Percentiles rank a stretch among this genome's conserved stretches.
phyloP scores from a whole-genome alignment of 1,140 invertebrate genomes.

The Diploscapter pachys region DNA sequence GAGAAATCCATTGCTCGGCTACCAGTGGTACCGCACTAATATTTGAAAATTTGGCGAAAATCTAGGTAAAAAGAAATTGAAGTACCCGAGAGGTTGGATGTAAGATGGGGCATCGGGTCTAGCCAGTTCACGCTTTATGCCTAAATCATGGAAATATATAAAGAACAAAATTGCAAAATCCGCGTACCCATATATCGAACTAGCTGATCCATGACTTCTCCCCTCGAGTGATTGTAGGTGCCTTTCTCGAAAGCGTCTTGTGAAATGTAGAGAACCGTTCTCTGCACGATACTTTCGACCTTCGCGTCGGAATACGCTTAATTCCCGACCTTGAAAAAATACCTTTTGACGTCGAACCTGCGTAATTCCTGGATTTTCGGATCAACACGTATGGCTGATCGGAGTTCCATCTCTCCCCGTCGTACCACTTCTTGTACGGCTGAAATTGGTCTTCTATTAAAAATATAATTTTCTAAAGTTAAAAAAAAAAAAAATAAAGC shows the following conservation, averaged over 20 bases:
- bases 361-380: conserved; percentile 53
- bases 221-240: conserved; percentile 45
- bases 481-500: conserved; percentile 17
- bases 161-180: not conserved
- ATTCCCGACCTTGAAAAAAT: not conserved
- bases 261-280: conserved; percentile 50
- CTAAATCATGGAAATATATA: conserved; percentile 5
- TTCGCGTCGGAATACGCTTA: conserved; percentile 53
- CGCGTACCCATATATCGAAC: conserved; percentile 47
- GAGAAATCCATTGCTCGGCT: conserved; percentile 15
- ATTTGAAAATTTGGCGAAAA: too few relatives aligned
- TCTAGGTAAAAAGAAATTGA: too few relatives aligned
- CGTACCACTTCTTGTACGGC: conserved; percentile 55
- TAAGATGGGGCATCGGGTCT: conserved; percentile 53
- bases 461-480: conserved; percentile 7
- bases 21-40: conserved; percentile 5
- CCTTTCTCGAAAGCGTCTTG: conserved; percentile 43
- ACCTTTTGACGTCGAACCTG: conserved; percentile 31
- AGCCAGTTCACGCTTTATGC: conserved; percentile 44
- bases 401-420: conserved; percentile 51
- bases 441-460: conserved; percentile 29
- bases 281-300: conserved; percentile 46
- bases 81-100: conserved; percentile 12
- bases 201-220: conserved; percentile 53
- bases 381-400: conserved; percentile 54